These are phyloP conservation scores for Prosopocoilus inquinatus DNA, from an alignment of 2,888 invertebrate species.

Conservation along the genomic window DNA sequence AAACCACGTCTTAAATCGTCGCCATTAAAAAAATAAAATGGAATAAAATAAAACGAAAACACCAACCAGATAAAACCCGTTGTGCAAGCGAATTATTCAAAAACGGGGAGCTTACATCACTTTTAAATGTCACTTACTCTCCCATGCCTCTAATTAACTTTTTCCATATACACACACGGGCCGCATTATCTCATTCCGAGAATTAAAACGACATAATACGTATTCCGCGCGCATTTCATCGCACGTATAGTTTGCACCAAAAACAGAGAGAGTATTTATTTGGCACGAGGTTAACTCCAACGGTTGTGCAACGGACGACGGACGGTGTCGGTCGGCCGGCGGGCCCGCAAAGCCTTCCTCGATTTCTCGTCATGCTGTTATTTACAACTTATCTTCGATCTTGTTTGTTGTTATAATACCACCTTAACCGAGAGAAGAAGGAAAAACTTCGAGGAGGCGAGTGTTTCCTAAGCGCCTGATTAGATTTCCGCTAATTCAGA, in stretches of 20 bases:
- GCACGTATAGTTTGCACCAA: constrained; percentile 20
- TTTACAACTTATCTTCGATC: too few relatives aligned
- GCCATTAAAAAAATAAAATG: too few relatives aligned
- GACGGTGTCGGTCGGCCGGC: neutral
- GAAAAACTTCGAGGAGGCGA: too few relatives aligned
- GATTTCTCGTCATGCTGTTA: constrained; percentile 12
- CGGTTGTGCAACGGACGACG: constrained; percentile 16
- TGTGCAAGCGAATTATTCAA: constrained; percentile 6
- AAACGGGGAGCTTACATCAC: constrained; percentile 12
- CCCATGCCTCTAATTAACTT: neutral
- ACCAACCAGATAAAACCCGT: too few relatives aligned
- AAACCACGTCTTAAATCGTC: too few relatives aligned
- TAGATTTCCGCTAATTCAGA: too few relatives aligned
- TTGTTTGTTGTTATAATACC: too few relatives aligned
- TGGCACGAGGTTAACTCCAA: constrained; percentile 37
- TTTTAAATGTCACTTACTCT: constrained; percentile 18
- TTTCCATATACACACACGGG: constrained; percentile 1
- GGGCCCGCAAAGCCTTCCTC: constrained; percentile 17
- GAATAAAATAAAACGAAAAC: too few relatives aligned
- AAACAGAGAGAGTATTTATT: constrained; percentile 34
- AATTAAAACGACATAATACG: neutral
- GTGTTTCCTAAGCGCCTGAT: too few relatives aligned
- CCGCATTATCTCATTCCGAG: constrained; percentile 2
- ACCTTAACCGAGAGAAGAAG: too few relatives aligned
- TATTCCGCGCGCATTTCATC: constrained; percentile 7